Evolutionary conservation across 2,888 invertebrate genomes (phyloP).

Genomic region (Xestoiulus laeticollis): DNA sequence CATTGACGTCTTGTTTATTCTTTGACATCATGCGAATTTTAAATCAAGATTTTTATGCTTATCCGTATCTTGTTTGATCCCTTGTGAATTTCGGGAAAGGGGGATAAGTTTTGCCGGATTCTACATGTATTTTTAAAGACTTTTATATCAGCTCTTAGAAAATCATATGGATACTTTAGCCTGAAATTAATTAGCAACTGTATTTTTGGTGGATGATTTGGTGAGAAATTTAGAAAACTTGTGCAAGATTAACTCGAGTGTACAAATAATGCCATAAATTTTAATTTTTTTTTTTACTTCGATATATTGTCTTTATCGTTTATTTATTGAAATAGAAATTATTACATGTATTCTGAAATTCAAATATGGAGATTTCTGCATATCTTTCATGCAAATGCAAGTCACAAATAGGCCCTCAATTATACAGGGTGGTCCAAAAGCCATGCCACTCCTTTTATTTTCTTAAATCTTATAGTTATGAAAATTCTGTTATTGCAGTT

Average conservation of each 20-base stretch:
- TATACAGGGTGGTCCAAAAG: no score
- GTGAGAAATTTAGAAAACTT: not conserved
- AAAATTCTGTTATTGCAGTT: no score
- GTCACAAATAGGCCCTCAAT: not conserved
- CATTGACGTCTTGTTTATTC: not conserved
- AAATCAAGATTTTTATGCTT: not conserved
- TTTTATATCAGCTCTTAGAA: not conserved
- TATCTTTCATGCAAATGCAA: not conserved
- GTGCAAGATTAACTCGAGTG: no score
- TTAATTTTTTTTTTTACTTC: no score
- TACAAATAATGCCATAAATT: no score
- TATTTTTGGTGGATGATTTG: not conserved
- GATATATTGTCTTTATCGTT: no score
- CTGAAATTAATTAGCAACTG: not conserved
- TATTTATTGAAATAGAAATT: no score
- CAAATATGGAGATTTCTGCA: not conserved
- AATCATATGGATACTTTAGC: not conserved
- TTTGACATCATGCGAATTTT: not conserved
- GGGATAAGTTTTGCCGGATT: not conserved
- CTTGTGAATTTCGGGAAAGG: not conserved
- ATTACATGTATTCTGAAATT: not conserved
- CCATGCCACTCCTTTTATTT: no score
- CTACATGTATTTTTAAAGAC: not conserved
- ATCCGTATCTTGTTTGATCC: not conserved
- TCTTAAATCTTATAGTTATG: no score